Base-by-base conservation (phyloP, 2,888 invertebrate species). In the Acronicta leporina region DNA sequence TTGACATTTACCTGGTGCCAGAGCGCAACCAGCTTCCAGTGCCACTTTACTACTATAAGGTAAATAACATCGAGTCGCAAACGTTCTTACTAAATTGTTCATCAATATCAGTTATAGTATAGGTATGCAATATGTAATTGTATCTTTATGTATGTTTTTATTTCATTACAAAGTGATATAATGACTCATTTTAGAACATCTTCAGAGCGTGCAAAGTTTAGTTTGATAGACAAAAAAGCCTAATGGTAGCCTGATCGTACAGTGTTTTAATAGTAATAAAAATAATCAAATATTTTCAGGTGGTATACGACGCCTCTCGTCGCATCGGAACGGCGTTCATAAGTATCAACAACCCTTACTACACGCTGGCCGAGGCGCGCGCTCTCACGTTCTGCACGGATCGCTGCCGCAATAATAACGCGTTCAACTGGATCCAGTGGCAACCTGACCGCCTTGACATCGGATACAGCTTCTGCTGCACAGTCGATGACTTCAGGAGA, bases 401-500 rank as follows among this genome's bases (percentile, higher is more conserved):
- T 81, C 86, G 85, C 1, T 95, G 94, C 70, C 92, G 95, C 57
- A 87, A 96, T 70, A 96, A 96, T 81, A 76, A 84, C 13, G 92
- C 95, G 45, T 94, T 96, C 75, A 88, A 86, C 73, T 96, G 96
- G 96, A 82, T 96, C n/a, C 83, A 79, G 0, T 96, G 96, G 96
- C 83, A 88, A 16, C 87, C 94, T 0, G 88, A 94, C 63, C 90
- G 95, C 67, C 87, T 95, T 35, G 87, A 88, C 61, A 81, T 91
- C 16, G 96, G 96, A 0, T 95, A 95, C 84, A 95, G 95, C 43
- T 96, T 96, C 85, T 96, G 96, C 75, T 96, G 96, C 80, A 89
- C 91, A 4, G 89, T 96, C 16, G 87, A 93, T 30, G 95, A 96
- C 65, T 95, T 96, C 77, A 90, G 95, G 41, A 89, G 90, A 66